Evolutionary conservation across 1,140 invertebrate species (phyloP).

Genomic region (Lepidostoma basale): DNA sequence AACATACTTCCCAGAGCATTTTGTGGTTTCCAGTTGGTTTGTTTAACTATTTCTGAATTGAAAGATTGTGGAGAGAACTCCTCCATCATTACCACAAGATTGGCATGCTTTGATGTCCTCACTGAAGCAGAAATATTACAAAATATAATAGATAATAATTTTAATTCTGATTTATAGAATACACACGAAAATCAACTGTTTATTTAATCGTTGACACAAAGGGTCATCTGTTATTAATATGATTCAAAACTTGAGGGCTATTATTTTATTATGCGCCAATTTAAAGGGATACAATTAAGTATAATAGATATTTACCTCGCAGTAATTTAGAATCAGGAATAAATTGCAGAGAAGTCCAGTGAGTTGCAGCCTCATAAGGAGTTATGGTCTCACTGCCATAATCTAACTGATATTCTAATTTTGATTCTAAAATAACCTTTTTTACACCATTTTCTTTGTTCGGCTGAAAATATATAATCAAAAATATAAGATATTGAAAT

Average conservation of each 20-base stretch:
- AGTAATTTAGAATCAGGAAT: slow-evolving; percentile 53
- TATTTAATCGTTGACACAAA: background rate
- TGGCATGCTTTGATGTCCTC: slow-evolving; percentile 48
- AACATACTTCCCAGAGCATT: slow-evolving; percentile 51
- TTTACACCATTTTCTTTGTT: slow-evolving; percentile 40
- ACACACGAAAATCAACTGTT: background rate
- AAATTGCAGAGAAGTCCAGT: slow-evolving; percentile 58
- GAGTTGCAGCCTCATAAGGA: slow-evolving; percentile 52
- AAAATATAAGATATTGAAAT: background rate
- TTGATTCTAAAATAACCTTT: slow-evolving; percentile 52
- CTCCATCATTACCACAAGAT: slow-evolving; percentile 55
- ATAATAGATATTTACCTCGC: slow-evolving; percentile 51
- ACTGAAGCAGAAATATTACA: slow-evolving; percentile 49
- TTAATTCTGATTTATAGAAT: background rate
- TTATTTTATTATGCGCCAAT: background rate
- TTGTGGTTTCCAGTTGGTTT: slow-evolving; percentile 51
- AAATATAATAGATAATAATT: background rate
- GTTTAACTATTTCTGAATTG: slow-evolving; percentile 50
- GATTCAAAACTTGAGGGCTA: slow-evolving; percentile 3
- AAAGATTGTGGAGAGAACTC: slow-evolving; percentile 51
- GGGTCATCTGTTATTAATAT: background rate
- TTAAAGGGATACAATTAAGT: background rate
- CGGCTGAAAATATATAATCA: slow-evolving; percentile 39
- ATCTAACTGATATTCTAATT: slow-evolving; percentile 58
- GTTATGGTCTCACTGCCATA: slow-evolving; percentile 56